Evolutionary conservation across 2,888 invertebrate species (phyloP).

Genomic region (Nephrotoma appendiculata): DNA sequence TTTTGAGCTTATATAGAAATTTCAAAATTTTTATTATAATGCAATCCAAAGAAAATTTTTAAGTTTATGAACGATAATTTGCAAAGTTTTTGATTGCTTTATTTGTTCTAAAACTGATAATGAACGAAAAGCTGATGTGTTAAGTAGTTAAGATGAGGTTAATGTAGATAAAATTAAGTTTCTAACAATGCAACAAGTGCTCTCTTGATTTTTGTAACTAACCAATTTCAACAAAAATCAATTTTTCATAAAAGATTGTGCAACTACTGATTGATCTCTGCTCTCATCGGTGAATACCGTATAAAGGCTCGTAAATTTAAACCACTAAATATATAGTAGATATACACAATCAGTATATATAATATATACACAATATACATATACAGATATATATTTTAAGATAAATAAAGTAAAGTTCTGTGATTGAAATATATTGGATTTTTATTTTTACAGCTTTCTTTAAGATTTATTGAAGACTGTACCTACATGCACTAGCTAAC

Average conservation of each 20-base stretch:
- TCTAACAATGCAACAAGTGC: too few species aligned
- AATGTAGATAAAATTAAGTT: too few species aligned
- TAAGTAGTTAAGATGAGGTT: too few species aligned
- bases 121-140: too few species aligned
- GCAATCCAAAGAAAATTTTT: too few species aligned
- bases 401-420: not conserved
- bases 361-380: too few species aligned
- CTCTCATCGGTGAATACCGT: not conserved
- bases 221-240: not conserved
- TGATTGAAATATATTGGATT: not conserved
- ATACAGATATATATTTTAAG: not conserved
- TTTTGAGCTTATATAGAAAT: too few species aligned
- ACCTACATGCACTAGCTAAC: not conserved
- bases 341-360: not conserved
- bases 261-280: not conserved
- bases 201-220: too few species aligned
- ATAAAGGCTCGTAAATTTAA: not conserved
- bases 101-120: too few species aligned
- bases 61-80: too few species aligned
- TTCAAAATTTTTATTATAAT: too few species aligned
- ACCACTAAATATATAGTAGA: not conserved
- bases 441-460: not conserved
- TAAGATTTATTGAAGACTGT: not conserved
- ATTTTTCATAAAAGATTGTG: not conserved
- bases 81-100: too few species aligned